A percentile compares a stretch with the other conserved stretches of the same genome.
Conservation (phyloP, 2,888 invertebrate genomes). For the Phengaris alcon region DNA sequence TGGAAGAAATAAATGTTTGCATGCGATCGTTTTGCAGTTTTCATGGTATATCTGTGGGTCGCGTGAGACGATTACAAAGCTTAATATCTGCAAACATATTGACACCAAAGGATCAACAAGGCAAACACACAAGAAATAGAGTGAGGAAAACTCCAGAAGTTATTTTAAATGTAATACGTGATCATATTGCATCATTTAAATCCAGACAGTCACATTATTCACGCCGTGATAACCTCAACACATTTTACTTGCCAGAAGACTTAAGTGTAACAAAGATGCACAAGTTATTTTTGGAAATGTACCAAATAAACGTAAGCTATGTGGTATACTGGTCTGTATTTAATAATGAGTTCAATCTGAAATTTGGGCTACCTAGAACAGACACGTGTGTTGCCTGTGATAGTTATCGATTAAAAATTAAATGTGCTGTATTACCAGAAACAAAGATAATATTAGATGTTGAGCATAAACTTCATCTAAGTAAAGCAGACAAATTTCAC, state of each 20-base stretch:
- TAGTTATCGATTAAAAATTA: background rate
- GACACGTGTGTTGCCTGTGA: background rate
- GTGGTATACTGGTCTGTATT: background rate
- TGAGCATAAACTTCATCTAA: too few relatives aligned
- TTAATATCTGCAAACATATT: too few relatives aligned
- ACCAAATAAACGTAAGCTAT: background rate
- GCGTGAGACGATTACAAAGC: too few relatives aligned
- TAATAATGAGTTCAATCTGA: constrained; percentile 1
- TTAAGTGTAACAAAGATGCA: background rate
- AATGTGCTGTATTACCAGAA: too few relatives aligned
- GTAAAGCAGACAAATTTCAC: too few relatives aligned
- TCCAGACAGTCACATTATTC: constrained; percentile 3
- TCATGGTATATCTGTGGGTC: too few relatives aligned
- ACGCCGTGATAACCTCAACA: background rate
- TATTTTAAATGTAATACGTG: background rate
- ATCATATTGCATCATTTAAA: background rate
- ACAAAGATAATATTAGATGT: too few relatives aligned
- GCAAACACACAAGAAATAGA: background rate
- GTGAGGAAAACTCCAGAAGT: background rate
- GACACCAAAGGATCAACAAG: too few relatives aligned
- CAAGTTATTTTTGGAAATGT: background rate
- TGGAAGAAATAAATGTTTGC: too few relatives aligned
- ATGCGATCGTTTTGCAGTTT: too few relatives aligned
- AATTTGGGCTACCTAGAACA: constrained; percentile 6
- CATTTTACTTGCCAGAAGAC: background rate